Evolutionary conservation across 1,140 invertebrate genomes (phyloP).

Genomic region (Bemisia tabaci): DNA sequence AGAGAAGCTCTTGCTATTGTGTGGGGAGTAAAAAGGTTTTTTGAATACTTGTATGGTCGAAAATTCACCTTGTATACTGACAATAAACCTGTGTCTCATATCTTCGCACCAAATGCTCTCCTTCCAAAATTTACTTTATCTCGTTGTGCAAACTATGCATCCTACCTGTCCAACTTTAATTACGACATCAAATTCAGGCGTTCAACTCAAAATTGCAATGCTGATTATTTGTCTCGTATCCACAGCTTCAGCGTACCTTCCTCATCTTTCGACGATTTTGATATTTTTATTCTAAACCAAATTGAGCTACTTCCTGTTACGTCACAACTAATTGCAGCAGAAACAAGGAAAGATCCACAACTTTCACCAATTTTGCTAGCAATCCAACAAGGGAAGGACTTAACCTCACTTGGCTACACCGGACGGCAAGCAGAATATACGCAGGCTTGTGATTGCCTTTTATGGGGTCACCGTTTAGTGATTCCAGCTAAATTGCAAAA

Average conservation of each 20-base stretch:
- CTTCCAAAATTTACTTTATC: constrained; percentile 2
- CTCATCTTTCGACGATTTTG: background rate
- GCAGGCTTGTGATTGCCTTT: too few relatives aligned
- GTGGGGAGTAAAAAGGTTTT: constrained; percentile 30
- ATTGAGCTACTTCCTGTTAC: background rate
- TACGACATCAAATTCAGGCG: constrained; percentile 13
- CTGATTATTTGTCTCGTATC: constrained; percentile 11
- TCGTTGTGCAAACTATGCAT: constrained; percentile 7
- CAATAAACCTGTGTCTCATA: constrained; percentile 5
- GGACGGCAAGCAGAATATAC: too few relatives aligned
- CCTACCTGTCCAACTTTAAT: constrained; percentile 12
- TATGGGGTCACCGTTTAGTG: constrained; percentile 15
- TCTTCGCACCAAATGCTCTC: constrained; percentile 5
- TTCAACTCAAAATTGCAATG: constrained; percentile 10
- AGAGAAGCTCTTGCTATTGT: constrained; percentile 33
- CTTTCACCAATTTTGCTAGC: too few relatives aligned
- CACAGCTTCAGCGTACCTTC: background rate
- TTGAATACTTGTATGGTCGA: constrained; percentile 20
- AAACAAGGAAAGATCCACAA: constrained; percentile 10
- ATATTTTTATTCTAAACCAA: background rate
- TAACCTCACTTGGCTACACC: too few relatives aligned
- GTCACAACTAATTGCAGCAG: background rate
- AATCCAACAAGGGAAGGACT: too few relatives aligned
- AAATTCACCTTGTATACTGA: constrained; percentile 10
- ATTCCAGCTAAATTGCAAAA: constrained; percentile 13